Evolutionary conservation across 2,797 vertebrate genomes (phyloP).

Genomic region (Centroberyx gerrardi): DNA sequence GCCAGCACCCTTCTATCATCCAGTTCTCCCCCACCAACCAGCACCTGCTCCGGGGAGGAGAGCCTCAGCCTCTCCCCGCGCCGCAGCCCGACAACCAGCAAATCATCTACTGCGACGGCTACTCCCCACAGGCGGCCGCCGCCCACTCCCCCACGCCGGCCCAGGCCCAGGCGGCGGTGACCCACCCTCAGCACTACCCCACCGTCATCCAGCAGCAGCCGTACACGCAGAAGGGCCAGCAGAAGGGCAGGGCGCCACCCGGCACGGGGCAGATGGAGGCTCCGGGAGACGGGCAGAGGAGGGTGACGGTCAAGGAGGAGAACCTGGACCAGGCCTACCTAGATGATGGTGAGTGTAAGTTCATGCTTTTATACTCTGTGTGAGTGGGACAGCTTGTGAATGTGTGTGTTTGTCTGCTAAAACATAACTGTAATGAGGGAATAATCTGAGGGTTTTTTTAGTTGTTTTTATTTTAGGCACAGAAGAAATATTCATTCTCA

Average conservation of each 20-base stretch:
- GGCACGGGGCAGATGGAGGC: slow-evolving; percentile 72
- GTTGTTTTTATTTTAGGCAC: neutral
- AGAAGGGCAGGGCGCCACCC: slow-evolving; percentile 71
- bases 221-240: slow-evolving; percentile 74
- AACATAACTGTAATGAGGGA: neutral
- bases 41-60: slow-evolving; percentile 89
- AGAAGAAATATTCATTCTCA: neutral
- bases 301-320: slow-evolving; percentile 97
- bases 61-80: slow-evolving; percentile 70
- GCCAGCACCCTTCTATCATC: slow-evolving; percentile 90
- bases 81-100: slow-evolving; percentile 86
- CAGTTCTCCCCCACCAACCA: slow-evolving; percentile 94
- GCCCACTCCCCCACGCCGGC: slow-evolving; percentile 80
- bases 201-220: slow-evolving; percentile 96
- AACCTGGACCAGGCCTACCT: slow-evolving; percentile 99
- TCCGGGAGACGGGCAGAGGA: slow-evolving; percentile 87
- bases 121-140: slow-evolving; percentile 73
- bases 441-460: neutral
- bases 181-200: slow-evolving; percentile 87
- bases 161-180: slow-evolving; percentile 43
- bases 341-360: slow-evolving; percentile 95
- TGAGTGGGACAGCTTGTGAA: slow-evolving; percentile 30
- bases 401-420: neutral
- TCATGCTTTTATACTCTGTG: slow-evolving; percentile 61
- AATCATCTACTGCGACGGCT: slow-evolving; percentile 94